Evolutionary conservation across 2,797 vertebrate species (phyloP).

Genomic region (Nasua narica): DNA sequence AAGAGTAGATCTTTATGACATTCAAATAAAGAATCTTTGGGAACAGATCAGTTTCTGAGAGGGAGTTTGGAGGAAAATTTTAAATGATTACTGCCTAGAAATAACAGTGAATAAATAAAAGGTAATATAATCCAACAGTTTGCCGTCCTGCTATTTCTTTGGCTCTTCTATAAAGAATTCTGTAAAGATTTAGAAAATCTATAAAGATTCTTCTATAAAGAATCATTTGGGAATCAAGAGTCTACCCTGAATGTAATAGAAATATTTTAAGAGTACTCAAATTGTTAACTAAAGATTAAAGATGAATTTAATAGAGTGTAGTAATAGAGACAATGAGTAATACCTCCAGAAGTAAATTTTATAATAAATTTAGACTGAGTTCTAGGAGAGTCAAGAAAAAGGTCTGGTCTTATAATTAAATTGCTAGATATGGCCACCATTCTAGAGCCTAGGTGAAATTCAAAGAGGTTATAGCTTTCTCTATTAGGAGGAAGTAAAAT

Average conservation of each 20-base stretch:
- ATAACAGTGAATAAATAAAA: background rate
- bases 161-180: too few species aligned
- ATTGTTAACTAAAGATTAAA: background rate
- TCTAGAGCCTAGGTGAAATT: background rate
- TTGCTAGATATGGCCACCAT: background rate
- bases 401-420: background rate
- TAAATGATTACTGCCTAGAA: background rate
- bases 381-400: background rate
- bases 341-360: background rate
- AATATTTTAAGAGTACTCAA: background rate
- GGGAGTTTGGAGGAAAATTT: background rate
- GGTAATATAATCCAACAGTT: background rate
- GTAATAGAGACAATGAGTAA: background rate
- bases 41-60: background rate
- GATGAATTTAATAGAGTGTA: background rate
- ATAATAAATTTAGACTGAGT: conserved; percentile 5
- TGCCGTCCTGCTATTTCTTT: conserved; percentile 4
- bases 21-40: background rate
- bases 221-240: background rate
- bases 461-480: background rate
- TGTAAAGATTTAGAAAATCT: too few species aligned
- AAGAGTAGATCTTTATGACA: background rate
- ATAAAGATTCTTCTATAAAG: too few species aligned
- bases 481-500: background rate
- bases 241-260: background rate